Base-by-base conservation (phyloP, 2,888 invertebrate species). In the Apodemia mormo region DNA sequence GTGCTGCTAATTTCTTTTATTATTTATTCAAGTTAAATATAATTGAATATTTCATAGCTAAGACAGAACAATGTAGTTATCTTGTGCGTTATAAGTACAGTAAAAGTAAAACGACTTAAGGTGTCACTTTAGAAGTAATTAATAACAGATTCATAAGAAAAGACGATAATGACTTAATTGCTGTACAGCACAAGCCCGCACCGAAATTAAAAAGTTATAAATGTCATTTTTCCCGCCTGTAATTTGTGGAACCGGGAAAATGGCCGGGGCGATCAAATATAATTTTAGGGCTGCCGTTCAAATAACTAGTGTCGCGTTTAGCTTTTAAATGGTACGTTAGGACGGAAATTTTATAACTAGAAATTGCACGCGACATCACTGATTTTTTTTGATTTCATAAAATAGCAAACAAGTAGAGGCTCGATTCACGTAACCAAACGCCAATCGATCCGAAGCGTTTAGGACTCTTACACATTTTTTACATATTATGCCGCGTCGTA, bases 211-310 rank as follows among this genome's bases (percentile, higher is more conserved):
- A 77, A 76, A 73, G 72, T 74, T 65, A 73, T 74, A 76, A 76
- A 77, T 78, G 80, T 76, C 76, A 76, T 72, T 74, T 75, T 77
- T 77, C 74, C 79, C 76, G 61, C 61, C 61, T 82, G 81, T 81
- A 80, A 83, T 83, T 82, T 83, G 79, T 78, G 79, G 14, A 73
- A 76, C 76, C 78, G 75, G 72, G 78, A 84, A 84, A 85, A 52
- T 84, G 83, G 81, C 78, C 29, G 69, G 37, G 37, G 66, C 56
- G 68, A 68, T 68, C 65, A 54, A 66, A 54, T 65, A 66, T 70
- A 70, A 65, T 70, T 71, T 68, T 68, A 71, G 73, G 79, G 77
- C 78, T 77, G 76, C 77, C 76, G 70, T 70, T 61, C 61, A 61
- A 61, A 61, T 61, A 61, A 61, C 61, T 61, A 61, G 61, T 61